phyloP scores from a whole-genome alignment of 53 echinoderm and acorn worm species.

The Temnopleurus reevesii region DNA sequence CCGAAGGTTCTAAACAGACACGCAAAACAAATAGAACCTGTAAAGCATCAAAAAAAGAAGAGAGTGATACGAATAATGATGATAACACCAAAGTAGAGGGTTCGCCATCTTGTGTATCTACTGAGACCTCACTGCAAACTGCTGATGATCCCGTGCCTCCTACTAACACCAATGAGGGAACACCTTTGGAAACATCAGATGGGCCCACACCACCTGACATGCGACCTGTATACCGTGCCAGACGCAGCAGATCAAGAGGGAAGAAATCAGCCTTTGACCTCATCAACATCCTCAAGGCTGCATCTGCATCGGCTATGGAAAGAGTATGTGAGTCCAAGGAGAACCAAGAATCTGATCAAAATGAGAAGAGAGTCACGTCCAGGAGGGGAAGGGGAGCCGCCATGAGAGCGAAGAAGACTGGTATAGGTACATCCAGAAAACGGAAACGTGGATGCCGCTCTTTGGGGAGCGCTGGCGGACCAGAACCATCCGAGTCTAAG shows the following conservation, averaged over 20 bases:
- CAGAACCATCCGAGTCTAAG: not conserved
- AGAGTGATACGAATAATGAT: not conserved
- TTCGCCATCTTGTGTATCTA: not conserved
- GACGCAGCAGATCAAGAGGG: not conserved
- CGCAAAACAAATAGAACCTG: not conserved
- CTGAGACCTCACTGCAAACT: not conserved
- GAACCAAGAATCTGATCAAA: not conserved
- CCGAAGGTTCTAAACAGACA: not conserved
- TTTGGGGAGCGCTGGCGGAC: not conserved
- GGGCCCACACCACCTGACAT: not conserved
- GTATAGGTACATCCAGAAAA: not conserved
- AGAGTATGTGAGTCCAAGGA: slow-evolving; percentile 18
- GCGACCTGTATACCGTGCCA: not conserved
- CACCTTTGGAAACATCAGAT: not conserved
- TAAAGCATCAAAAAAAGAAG: not conserved
- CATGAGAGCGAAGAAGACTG: not conserved
- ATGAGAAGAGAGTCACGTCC: not conserved
- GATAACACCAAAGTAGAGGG: not conserved
- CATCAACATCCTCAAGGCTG: not conserved
- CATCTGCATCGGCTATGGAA: not conserved
- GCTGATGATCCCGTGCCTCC: not conserved
- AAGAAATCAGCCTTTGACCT: not conserved
- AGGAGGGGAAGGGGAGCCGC: not conserved
- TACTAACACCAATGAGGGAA: not conserved
- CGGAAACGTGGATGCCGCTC: not conserved